These are phyloP conservation scores for Aythya baeri DNA, from an alignment of 2,113 vertebrate genomes.

Conservation along the genomic window DNA sequence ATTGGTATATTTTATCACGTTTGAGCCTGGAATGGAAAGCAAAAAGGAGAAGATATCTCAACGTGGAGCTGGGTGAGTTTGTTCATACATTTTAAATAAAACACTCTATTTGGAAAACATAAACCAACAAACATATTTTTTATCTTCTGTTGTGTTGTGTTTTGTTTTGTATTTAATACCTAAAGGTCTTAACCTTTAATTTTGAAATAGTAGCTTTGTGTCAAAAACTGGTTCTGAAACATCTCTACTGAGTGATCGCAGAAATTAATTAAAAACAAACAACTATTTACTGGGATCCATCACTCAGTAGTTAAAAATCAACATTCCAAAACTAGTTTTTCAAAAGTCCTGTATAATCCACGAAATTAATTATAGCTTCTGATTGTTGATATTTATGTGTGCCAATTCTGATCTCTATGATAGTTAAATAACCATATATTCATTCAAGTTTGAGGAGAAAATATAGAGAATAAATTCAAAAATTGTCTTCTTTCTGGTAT, in stretches of 20 bases:
- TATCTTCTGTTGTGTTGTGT: background rate
- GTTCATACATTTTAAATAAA: accelerated
- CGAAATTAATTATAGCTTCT: background rate
- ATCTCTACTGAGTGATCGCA: background rate
- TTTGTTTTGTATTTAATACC: background rate
- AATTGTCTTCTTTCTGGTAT: background rate
- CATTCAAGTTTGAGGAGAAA: background rate
- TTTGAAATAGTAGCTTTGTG: background rate
- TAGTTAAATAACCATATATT: background rate
- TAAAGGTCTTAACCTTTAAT: background rate
- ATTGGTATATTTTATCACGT: background rate
- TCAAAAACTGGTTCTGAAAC: background rate
- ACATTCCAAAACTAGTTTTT: background rate
- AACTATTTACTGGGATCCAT: background rate
- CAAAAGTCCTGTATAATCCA: background rate
- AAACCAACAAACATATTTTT: accelerated
- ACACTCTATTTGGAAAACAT: background rate
- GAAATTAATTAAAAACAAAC: background rate
- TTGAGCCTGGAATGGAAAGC: background rate
- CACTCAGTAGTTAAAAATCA: background rate
- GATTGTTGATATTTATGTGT: background rate
- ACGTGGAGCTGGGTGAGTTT: accelerated
- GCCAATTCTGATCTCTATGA: background rate
- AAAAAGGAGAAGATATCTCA: background rate
- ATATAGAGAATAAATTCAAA: background rate